phyloP scores from a whole-genome alignment of 2,113 vertebrate species.

The Nesospiza acunhae region DNA sequence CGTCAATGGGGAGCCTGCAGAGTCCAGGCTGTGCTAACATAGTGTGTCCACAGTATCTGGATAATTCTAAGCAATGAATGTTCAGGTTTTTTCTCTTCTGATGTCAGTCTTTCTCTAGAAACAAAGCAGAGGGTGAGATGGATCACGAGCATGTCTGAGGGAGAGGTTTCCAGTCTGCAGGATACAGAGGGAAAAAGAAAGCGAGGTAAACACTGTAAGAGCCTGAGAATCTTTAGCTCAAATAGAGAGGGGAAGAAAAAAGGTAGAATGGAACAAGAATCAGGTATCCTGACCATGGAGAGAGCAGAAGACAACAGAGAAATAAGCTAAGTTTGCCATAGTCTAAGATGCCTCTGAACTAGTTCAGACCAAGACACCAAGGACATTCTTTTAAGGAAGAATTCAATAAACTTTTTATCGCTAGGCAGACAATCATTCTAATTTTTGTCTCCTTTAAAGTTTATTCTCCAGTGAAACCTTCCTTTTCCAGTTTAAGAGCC shows the following conservation, averaged over 20 bases:
- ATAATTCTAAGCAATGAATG: neutral
- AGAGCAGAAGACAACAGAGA: neutral
- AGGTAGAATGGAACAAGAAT: neutral
- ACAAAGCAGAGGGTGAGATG: neutral
- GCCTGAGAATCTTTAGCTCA: neutral
- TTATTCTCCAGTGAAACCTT: neutral
- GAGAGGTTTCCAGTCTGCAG: neutral
- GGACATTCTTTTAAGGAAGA: neutral
- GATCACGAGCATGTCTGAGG: neutral
- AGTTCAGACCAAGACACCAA: neutral
- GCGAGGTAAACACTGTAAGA: neutral
- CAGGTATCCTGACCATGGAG: neutral
- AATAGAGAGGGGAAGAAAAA: neutral
- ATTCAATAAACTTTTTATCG: neutral
- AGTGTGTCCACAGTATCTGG: neutral
- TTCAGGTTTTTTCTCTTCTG: neutral
- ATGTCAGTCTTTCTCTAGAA: neutral
- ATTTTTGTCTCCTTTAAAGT: neutral
- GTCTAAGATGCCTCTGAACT: neutral
- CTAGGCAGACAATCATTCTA: neutral
- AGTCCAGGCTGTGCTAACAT: neutral
- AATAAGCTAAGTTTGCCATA: neutral
- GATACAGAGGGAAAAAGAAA: neutral
- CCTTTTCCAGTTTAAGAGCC: neutral
- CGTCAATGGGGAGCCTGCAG: rapidly evolving